phyloP scores from a whole-genome alignment of 1,140 invertebrate species.

The Brachionus rubens region DNA sequence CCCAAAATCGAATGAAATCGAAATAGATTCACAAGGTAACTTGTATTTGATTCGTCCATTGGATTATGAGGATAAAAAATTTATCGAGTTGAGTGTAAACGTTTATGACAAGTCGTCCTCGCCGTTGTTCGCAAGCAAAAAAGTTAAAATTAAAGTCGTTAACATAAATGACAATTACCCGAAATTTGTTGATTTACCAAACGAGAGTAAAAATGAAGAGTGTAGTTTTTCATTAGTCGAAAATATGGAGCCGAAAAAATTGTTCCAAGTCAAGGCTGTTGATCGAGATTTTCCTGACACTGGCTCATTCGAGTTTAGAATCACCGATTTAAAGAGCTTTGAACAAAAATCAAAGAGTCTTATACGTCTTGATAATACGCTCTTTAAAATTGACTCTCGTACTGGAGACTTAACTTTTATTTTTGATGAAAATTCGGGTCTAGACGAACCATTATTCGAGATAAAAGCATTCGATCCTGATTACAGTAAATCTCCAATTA shows the following conservation, averaged over 20 bases:
- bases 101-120: conserved; percentile 2
- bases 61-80: conserved; percentile 1
- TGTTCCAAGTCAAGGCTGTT: background rate
- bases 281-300: background rate
- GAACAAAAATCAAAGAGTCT: background rate
- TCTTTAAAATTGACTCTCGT: background rate
- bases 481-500: conserved; percentile 8
- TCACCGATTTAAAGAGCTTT: background rate
- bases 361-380: background rate
- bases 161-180: conserved; percentile 41
- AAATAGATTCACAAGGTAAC: conserved; percentile 12
- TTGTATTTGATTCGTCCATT: conserved; percentile 15
- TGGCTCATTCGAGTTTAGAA: background rate
- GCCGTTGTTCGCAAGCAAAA: background rate
- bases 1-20: background rate
- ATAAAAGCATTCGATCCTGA: conserved; percentile 35
- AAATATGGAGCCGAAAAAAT: background rate
- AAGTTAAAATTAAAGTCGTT: background rate
- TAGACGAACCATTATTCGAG: background rate
- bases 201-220: background rate
- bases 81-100: background rate
- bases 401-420: background rate
- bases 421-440: conserved; percentile 19
- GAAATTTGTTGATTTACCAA: background rate
- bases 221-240: background rate